Evolutionary conservation across 2,113 vertebrate genomes (phyloP), one percentile per base, ranked within the genome.

Genomic region (Scortum barcoo): DNA sequence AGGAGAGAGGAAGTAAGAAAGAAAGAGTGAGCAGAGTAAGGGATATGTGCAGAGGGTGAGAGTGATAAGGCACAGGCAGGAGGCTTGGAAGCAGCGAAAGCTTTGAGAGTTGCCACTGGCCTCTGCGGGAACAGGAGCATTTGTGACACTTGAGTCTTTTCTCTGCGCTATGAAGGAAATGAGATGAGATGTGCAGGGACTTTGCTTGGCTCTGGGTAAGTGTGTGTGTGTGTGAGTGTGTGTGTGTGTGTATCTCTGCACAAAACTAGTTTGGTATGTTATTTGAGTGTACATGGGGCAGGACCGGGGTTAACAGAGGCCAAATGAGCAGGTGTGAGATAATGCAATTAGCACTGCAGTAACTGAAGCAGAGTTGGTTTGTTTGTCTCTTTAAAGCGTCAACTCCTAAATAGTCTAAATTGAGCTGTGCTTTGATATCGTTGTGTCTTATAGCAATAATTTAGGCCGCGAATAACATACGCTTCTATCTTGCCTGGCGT

Each of bases 71-170:
- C 42, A 56, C 86, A 86, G 82, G 83, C 87, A 86, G 86, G 86
- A 87, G 81, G 78, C 80, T 85, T 65, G 88, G 85, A 90, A 92
- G 91, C 88, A 92, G 90, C 77, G 58, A 94, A 92, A 92, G 94
- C 95, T 95, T 60, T 92, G 93, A 92, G 94, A 96, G 95, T 94
- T 95, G 95, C 95, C 95, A 57, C 94, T 91, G 95, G 93, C 94
- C 95, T 95, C 95, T 93, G 95, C 93, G 87, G 93, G 95, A 96
- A 95, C 94, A 92, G 95, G 95, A 96, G 94, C 95, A 94, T 95
- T 85, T 93, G 95, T 96, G 95, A 94, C 95, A 93, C 94, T 94
- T 94, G 95, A 95, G 96, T 94, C 95, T 95, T 94, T 89, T 85
- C 93, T 91, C 87, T 89, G 91, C 91, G 92, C 94, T 91, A 91